Base-by-base conservation (phyloP, 2,113 vertebrate genomes). In the Platysternon megacephalum region DNA sequence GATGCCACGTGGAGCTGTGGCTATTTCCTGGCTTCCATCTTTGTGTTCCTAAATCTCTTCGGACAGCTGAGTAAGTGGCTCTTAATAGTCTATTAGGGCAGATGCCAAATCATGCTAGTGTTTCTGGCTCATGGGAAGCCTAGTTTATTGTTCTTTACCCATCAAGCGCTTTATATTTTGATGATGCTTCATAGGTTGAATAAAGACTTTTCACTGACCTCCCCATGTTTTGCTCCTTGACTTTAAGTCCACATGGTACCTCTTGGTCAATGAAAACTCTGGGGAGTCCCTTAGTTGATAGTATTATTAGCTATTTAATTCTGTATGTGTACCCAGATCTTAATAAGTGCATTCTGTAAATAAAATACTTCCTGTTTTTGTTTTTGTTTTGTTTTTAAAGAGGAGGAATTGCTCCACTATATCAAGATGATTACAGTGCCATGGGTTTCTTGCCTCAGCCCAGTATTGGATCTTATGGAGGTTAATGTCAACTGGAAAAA, bases 1-100 rank as follows among this genome's bases (percentile, higher is more conserved):
- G 99, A 99, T 61, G 98, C 95, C 84, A 99, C 99, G 8, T 99
- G 99, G 99, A 98, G 93, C 98, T 99, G 99, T 26, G 99, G 99
- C 97, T 99, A 99, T 97, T 97, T 99, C 97, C 98, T 99, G 96
- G 99, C 99, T 74, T 99, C 99, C 1, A 97, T 98, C 98, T 99
- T 99, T 3, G 99, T 99, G 94, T 98, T 99, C 96, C 97, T 99
- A 91, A 99, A 99, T 96, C 98, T 99, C 96, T 93, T 99, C 0
- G 99, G 99, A 76, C 99, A 99, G 98, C 98, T 99, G 58, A 99
- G 99, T 99, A 96, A 99, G 99, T 97, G 96, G 12, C 81, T 86
- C 84, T 76, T 9, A 58, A 10, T 49, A 42, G 81, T 68, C 82
- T 48, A 48, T 26, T 82, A 4, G 53, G 44, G 74, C 92, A 93